These are phyloP conservation scores for Hormiphora californensis DNA, from an alignment of 37 sponge, comb jelly and placozoan genomes.

Conservation along the genomic window DNA sequence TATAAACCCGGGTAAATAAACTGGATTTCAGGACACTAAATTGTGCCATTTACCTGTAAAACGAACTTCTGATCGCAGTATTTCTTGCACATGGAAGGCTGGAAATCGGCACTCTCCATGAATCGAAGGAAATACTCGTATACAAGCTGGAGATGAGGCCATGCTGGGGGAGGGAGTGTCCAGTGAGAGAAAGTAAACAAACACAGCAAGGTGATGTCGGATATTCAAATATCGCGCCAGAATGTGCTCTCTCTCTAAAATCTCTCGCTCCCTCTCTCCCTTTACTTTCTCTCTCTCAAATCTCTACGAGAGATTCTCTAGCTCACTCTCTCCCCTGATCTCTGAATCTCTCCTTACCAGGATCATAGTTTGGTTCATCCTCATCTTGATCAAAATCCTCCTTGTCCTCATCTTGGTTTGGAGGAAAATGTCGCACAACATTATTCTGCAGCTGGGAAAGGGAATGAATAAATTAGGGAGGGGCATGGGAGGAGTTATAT, in stretches of 20 bases:
- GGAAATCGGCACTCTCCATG: conserved; percentile 91
- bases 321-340: too few relatives aligned
- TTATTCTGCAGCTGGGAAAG: conserved; percentile 1
- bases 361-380: conserved; percentile 50
- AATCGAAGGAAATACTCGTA: conserved; percentile 94
- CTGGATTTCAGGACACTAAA: not conserved
- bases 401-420: conserved; percentile 42
- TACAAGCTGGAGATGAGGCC: conserved; percentile 62
- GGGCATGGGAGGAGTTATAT: too few relatives aligned
- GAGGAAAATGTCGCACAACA: conserved; percentile 34
- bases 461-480: too few relatives aligned
- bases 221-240: too few relatives aligned
- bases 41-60: conserved; percentile 59
- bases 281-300: too few relatives aligned
- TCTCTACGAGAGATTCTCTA: too few relatives aligned
- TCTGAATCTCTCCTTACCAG: not conserved
- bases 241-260: too few relatives aligned
- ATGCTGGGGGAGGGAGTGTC: too few relatives aligned
- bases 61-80: conserved; percentile 92
- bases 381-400: conserved; percentile 49
- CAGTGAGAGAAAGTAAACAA: too few relatives aligned
- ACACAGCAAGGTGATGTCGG: too few relatives aligned
- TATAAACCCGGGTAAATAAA: not conserved
- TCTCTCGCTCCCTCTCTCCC: too few relatives aligned
- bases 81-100: conserved; percentile 79